Base-by-base conservation (phyloP, 2,113 vertebrate genomes). In the Taurulus bubalis region DNA sequence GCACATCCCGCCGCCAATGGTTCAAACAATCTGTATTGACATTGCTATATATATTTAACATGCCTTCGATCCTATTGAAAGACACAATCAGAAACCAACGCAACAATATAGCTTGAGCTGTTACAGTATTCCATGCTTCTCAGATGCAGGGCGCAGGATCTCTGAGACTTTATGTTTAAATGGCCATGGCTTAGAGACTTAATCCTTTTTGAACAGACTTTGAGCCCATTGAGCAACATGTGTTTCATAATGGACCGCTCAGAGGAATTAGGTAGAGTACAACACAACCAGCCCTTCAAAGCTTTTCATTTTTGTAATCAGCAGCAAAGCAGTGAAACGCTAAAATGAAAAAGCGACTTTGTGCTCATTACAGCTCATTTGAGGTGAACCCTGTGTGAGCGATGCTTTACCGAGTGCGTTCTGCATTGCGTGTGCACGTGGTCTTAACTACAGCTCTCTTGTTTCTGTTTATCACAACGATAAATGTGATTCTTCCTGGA, bases 291-390 rank as follows among this genome's bases (percentile, higher is more conserved):
- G 80, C 53, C 76, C 75, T 85, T 82, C 73, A 68, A 88, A 75
- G 87, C 85, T 90, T 90, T 86, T 94, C 70, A 90, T 91, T 94
- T 93, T 90, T 90, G 82, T 92, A 93, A 93, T 94, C 89, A 89
- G 90, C 74, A 75, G 82, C 38, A 74, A 86, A 87, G 75, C 15
- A 71, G 65, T 62, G 68, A 85, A 91, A 84, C 34, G 14, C 77
- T 82, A 64, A 82, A 85, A 45, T 18, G 47, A 79, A 88, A 81
- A 88, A 81, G 72, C 38, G 9, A 77, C 62, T 69, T 85, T 77
- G 79, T 80, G 68, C 56, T 86, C 76, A 60, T 69, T 89, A 63
- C 85, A 89, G 63, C 77, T 90, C 5, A 6, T 83, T 87, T 77
- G 71, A 75, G 42, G 65, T 74, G 63, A 75, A 56, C 11, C 6